Percentiles rank a stretch among this genome's conserved stretches.
phyloP scores from a whole-genome alignment of 2,888 invertebrate genomes.

The Drosophila nr. fundita region DNA sequence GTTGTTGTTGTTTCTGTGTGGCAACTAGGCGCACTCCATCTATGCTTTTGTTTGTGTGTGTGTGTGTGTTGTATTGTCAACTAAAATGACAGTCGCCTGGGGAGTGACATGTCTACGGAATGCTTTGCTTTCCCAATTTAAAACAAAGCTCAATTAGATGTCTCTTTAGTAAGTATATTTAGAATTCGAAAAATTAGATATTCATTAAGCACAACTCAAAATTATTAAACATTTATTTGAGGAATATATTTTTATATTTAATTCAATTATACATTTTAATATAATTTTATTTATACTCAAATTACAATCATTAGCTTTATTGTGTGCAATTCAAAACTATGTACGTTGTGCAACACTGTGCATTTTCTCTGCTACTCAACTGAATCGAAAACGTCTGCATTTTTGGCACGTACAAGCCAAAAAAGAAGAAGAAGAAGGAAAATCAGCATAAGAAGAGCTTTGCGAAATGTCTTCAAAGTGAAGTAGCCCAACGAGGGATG shows the following conservation, averaged over 20 bases:
- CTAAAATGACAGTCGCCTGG: not conserved
- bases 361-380: not conserved
- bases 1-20: slow-evolving; percentile 13
- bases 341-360: slow-evolving; percentile 18
- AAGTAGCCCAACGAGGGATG: slow-evolving; percentile 29
- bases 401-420: slow-evolving; percentile 49
- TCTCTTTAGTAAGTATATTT: not conserved
- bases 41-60: slow-evolving; percentile 4
- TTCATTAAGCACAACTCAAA: not conserved
- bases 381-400: slow-evolving; percentile 49
- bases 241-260: not conserved
- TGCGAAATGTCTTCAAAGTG: slow-evolving; percentile 43
- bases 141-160: not conserved
- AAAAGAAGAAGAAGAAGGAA: slow-evolving; percentile 9
- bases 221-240: not conserved
- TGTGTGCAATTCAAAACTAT: slow-evolving; percentile 1
- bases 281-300: not conserved
- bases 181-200: not conserved
- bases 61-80: not conserved
- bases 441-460: slow-evolving; percentile 56
- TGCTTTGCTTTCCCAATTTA: not conserved
- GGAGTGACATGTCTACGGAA: not conserved
- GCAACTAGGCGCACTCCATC: slow-evolving; percentile 16
- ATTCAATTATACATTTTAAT: not conserved
- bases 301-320: slow-evolving; percentile 19